phyloP scores from a whole-genome alignment of 2,888 invertebrate species.

The Syritta pipiens region DNA sequence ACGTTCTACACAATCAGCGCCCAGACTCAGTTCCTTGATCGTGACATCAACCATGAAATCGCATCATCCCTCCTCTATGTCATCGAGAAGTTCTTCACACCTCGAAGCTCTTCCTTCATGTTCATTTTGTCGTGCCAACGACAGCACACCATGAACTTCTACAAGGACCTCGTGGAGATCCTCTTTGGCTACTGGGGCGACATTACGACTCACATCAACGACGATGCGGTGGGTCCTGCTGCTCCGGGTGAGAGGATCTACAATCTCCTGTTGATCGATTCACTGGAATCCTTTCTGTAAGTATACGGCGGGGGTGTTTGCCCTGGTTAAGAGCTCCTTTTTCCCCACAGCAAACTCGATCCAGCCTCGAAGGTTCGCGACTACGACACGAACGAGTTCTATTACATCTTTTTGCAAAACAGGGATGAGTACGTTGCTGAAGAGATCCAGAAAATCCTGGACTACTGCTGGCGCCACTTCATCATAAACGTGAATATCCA shows the following conservation, averaged over 20 bases:
- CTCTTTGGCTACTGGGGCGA: conserved; percentile 71
- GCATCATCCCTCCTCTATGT: conserved; percentile 71
- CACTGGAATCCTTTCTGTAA: conserved; percentile 72
- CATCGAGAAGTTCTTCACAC: conserved; percentile 72
- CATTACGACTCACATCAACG: conserved; percentile 71
- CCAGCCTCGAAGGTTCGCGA: conserved; percentile 70
- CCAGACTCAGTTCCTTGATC: background rate
- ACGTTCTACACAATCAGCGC: conserved; percentile 9
- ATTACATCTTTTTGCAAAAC: conserved; percentile 74
- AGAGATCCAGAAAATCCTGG: conserved; percentile 73
- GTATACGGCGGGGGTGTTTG: too few species aligned
- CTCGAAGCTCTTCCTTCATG: conserved; percentile 70
- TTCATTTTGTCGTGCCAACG: conserved; percentile 72
- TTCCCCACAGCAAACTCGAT: conserved; percentile 70
- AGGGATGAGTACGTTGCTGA: conserved; percentile 60
- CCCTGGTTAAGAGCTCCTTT: too few species aligned
- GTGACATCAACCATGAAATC: conserved; percentile 70
- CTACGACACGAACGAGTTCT: conserved; percentile 73
- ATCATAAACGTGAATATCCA: conserved; percentile 74
- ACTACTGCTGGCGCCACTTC: conserved; percentile 74
- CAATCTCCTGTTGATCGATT: conserved; percentile 72
- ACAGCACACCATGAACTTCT: conserved; percentile 69
- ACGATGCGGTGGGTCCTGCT: background rate
- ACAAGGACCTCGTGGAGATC: conserved; percentile 70
- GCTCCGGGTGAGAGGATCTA: conserved; percentile 46